Conservation (phyloP, 2,888 invertebrate species). For the Scaeva pyrastri region DNA sequence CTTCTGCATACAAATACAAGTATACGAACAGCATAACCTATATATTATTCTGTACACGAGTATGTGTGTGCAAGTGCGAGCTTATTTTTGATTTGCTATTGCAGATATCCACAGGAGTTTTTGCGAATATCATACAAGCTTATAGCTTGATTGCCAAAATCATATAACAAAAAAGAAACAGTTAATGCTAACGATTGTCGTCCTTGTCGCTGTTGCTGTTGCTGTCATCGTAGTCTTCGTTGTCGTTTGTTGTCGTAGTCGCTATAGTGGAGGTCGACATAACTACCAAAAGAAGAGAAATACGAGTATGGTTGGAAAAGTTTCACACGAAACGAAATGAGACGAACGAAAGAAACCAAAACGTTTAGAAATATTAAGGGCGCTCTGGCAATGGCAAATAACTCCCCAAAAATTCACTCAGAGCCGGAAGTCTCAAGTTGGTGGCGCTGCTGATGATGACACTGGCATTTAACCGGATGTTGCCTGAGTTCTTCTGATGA, state of each 20-base stretch:
- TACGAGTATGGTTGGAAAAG: slow-evolving; percentile 1
- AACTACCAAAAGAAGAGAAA: slow-evolving; percentile 27
- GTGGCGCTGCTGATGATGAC: slow-evolving; percentile 47
- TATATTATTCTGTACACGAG: slow-evolving; percentile 11
- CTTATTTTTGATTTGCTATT: slow-evolving; percentile 70
- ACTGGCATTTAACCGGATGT: slow-evolving; percentile 70
- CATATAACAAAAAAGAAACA: slow-evolving; percentile 63
- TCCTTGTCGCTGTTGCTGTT: background rate
- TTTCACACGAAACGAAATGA: slow-evolving; percentile 28
- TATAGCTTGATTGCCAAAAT: slow-evolving; percentile 70
- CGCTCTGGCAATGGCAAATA: slow-evolving; percentile 19
- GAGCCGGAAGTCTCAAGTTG: slow-evolving; percentile 57
- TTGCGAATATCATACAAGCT: slow-evolving; percentile 64
- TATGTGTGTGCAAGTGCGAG: slow-evolving; percentile 32
- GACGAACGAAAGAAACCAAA: background rate
- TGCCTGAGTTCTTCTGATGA: slow-evolving; percentile 67
- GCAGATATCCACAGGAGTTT: slow-evolving; percentile 76
- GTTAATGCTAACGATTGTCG: slow-evolving; percentile 64
- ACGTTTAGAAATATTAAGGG: background rate
- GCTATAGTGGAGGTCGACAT: slow-evolving; percentile 22
- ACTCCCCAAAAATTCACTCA: slow-evolving; percentile 20
- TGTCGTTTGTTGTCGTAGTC: background rate
- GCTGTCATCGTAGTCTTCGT: too few species aligned
- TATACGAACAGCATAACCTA: slow-evolving; percentile 47
- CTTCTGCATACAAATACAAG: slow-evolving; percentile 54